Base-by-base conservation (phyloP, 2,797 vertebrate genomes). In the Adelosebastes latens region DNA sequence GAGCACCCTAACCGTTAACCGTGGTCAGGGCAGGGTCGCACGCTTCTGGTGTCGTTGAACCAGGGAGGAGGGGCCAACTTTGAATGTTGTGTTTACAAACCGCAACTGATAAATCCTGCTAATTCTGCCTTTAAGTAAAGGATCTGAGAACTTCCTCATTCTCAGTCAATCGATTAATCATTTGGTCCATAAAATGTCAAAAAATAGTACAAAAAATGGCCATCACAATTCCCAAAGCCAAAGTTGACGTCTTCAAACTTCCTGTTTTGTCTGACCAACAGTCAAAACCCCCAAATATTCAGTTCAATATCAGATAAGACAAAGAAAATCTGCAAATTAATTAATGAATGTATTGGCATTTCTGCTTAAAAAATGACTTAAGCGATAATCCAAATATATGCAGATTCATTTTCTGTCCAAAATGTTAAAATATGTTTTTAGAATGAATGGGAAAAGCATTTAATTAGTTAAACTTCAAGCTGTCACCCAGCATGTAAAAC, bases 401-500 rank as follows among this genome's bases (percentile, higher is more conserved):
- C 24, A 8, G 10, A 56, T 31, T 13, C 2, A 55, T 61, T 46
- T 73, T 16, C 14, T 56, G n/a, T 31, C 22, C 7, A 46, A n/a
- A 14, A 20, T 62, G 24, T 11, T 58, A 31, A 68, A 68, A 31
- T 61, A 27, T 52, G 13, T 60, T 46, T 56, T 58, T 7, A 39
- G n/a, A 31, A 56, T 58, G 22, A 79, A 63, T 59, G n/a, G 75
- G 66, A 58, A 70, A 65, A 62, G 10, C 4, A 42, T 84, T 58
- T 61, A 58, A 79, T 80, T 55, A 46, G 67, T 29, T 55, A 16
- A 55, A 62, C 72, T 76, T 86, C 29, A 82, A 75, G 66, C 75
- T 83, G 79, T 83, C 52, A 67, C n/a, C 29, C 25, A 77, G 76
- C 61, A 82, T 46, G 49, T 77, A 74, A 59, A 87, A 85, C 79